Evolutionary conservation across 2,888 invertebrate genomes (phyloP).

Genomic region (Hipparchia semele): DNA sequence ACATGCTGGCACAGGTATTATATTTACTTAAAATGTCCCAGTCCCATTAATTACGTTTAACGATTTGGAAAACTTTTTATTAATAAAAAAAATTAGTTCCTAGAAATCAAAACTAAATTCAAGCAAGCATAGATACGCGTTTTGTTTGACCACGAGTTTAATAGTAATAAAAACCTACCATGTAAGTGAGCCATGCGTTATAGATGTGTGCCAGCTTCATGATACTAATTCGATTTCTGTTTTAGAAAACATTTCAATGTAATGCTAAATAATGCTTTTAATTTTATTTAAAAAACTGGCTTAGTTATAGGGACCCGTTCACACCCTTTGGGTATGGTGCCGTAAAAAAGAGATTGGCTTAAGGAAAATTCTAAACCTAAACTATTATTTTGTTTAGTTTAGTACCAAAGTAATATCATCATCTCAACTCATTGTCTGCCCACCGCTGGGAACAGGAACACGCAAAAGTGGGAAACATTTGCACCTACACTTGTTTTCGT

Average conservation of each 20-base stretch:
- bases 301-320: too few species aligned
- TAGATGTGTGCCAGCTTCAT: background rate
- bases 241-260: background rate
- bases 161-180: background rate
- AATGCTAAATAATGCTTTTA: constrained; percentile 4
- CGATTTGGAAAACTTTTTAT: too few species aligned
- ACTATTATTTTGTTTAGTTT: background rate
- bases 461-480: constrained; percentile 25
- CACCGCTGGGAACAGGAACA: too few species aligned
- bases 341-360: background rate
- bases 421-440: background rate
- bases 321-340: too few species aligned
- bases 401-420: background rate
- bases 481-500: constrained; percentile 44
- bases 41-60: too few species aligned
- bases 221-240: constrained; percentile 4
- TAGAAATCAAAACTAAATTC: too few species aligned
- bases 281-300: background rate
- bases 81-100: too few species aligned
- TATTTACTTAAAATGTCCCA: too few species aligned
- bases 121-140: background rate
- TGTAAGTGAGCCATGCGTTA: background rate
- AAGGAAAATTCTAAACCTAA: background rate
- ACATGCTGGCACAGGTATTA: too few species aligned
- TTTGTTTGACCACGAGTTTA: background rate